phyloP scores from a whole-genome alignment of 2,113 vertebrate genomes.

The Phrynocephalus versicolor region DNA sequence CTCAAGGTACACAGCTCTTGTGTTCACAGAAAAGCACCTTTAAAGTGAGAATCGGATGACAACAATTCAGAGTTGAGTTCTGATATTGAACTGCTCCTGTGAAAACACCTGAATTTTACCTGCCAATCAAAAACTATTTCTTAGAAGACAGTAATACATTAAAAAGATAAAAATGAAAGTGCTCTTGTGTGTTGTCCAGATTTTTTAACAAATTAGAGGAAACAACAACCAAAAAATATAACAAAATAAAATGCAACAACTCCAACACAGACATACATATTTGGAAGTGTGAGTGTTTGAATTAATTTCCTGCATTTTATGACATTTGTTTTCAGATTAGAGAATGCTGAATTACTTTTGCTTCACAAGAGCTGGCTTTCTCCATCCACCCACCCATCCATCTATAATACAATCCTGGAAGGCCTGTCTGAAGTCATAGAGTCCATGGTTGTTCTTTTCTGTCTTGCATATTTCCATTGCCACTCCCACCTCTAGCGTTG shows the following conservation, averaged over 20 bases:
- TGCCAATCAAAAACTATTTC: neutral
- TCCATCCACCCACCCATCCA: neutral
- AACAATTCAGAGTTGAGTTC: neutral
- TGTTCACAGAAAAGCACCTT: neutral
- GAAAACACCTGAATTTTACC: neutral
- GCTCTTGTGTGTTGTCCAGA: neutral
- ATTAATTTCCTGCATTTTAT: neutral
- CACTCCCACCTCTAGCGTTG: neutral
- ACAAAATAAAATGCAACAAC: neutral
- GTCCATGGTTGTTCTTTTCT: neutral
- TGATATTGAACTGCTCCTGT: neutral
- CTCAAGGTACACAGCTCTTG: neutral
- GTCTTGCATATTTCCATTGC: neutral
- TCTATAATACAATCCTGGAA: neutral
- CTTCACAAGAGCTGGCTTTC: neutral
- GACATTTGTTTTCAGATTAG: neutral
- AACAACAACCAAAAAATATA: too few species aligned
- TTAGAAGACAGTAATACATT: neutral
- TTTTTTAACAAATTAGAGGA: too few species aligned
- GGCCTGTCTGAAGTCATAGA: too few species aligned
- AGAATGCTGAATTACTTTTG: neutral
- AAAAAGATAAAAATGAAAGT: neutral
- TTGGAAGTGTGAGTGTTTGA: neutral
- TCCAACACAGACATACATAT: too few species aligned
- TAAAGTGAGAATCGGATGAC: neutral